phyloP scores from a whole-genome alignment of 1,140 invertebrate species.

The Kradibia gibbosae region DNA sequence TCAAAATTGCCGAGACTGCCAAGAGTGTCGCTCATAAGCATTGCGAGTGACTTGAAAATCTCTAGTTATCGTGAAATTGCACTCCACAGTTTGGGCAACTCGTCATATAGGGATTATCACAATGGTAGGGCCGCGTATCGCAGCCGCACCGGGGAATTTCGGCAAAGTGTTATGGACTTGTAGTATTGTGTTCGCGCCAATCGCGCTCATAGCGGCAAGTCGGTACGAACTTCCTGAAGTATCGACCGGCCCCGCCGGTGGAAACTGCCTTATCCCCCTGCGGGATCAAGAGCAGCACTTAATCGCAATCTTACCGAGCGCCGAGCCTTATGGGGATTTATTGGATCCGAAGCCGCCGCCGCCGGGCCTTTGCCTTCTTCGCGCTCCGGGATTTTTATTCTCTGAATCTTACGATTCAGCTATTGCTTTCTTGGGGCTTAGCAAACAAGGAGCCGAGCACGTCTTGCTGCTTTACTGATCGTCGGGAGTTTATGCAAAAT shows the following conservation, averaged over 20 bases:
- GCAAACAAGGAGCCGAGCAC: neutral
- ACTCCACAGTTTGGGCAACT: too few species aligned
- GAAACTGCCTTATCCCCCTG: neutral
- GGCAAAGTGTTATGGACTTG: too few species aligned
- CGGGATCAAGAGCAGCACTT: too few species aligned
- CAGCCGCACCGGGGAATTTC: too few species aligned
- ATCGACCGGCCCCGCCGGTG: neutral
- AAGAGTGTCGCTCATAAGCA: too few species aligned
- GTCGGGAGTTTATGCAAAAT: neutral
- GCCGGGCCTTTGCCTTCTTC: neutral
- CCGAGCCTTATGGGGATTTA: neutral
- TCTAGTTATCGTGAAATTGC: too few species aligned
- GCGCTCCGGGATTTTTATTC: neutral
- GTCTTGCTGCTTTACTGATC: neutral
- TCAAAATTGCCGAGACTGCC: too few species aligned
- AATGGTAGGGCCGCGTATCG: too few species aligned
- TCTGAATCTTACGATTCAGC: neutral
- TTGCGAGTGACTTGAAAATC: too few species aligned
- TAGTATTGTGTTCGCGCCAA: too few species aligned
- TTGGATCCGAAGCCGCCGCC: neutral
- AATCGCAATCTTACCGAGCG: too few species aligned
- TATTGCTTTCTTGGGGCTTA: neutral
- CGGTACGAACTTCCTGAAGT: neutral
- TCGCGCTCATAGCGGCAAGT: neutral
- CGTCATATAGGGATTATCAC: too few species aligned